Conservation (phyloP, 2,888 invertebrate genomes). For the Harpalus rubripes region DNA sequence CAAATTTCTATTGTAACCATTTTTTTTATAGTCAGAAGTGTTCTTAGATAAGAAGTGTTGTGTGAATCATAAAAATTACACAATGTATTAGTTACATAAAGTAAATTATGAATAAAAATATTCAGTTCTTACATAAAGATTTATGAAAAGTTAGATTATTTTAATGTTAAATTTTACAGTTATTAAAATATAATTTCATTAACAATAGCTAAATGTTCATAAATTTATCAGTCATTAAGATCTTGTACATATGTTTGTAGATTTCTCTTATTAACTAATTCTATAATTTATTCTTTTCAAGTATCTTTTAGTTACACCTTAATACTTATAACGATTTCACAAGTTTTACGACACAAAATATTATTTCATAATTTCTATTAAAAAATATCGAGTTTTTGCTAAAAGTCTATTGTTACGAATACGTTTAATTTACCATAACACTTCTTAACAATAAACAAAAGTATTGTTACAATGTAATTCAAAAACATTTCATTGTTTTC, state of each 20-base stretch:
- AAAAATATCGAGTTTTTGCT: constrained; percentile 1
- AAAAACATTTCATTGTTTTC: constrained; percentile 35
- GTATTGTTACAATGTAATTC: constrained; percentile 29
- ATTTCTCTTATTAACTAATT: constrained; percentile 34
- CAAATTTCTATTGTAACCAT: too few species aligned
- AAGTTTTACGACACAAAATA: background rate
- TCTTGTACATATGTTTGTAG: constrained; percentile 10
- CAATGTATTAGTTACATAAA: background rate
- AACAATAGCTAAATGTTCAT: constrained; percentile 1
- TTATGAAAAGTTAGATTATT: background rate
- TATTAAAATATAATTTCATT: constrained; percentile 14
- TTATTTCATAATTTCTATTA: background rate
- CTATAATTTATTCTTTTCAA: background rate
- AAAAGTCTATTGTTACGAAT: background rate
- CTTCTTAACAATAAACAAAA: constrained; percentile 27
- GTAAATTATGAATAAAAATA: too few species aligned
- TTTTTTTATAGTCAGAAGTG: too few species aligned
- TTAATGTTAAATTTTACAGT: background rate
- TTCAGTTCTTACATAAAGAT: too few species aligned
- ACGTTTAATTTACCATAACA: background rate
- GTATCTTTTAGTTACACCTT: background rate
- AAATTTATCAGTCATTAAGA: constrained; percentile 23
- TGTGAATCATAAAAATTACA: too few species aligned
- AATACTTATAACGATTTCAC: background rate
- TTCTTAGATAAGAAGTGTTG: too few species aligned